Percentiles rank a stretch among this genome's conserved stretches.
Conservation (phyloP, 2,888 invertebrate species). For the Coleophora deauratella region DNA sequence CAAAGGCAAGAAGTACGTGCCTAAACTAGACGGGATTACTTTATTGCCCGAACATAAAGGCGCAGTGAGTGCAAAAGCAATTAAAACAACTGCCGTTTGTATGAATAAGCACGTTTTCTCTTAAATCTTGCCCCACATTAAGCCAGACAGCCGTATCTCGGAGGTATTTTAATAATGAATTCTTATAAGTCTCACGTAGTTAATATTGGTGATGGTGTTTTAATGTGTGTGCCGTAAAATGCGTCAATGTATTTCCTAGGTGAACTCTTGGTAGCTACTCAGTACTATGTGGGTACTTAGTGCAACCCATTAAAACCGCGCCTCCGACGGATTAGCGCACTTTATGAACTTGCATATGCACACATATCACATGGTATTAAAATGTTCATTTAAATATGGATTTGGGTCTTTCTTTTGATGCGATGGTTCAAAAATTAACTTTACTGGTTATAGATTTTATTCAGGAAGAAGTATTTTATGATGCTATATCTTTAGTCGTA, state of each 20-base stretch:
- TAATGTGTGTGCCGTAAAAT: conserved; percentile 57
- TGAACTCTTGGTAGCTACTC: background rate
- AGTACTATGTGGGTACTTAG: conserved; percentile 22
- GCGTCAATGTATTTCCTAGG: conserved; percentile 35
- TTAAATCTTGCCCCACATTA: conserved; percentile 61
- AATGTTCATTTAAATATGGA: no score
- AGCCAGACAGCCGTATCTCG: conserved; percentile 52
- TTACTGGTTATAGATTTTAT: no score
- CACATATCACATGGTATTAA: no score
- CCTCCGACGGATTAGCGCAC: conserved; percentile 31
- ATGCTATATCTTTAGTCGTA: no score
- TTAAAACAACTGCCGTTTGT: conserved; percentile 22
- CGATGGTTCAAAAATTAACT: no score
- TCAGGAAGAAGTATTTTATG: no score
- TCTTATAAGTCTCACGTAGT: conserved; percentile 57
- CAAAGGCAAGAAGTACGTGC: no score
- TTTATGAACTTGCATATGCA: conserved; percentile 29
- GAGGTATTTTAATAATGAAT: conserved; percentile 67
- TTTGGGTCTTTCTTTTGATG: no score
- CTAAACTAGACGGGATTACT: conserved; percentile 14
- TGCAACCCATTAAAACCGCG: conserved; percentile 32
- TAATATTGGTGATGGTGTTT: conserved; percentile 48
- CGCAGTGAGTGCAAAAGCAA: conserved; percentile 4
- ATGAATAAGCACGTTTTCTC: conserved; percentile 52
- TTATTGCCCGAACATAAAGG: background rate